Percentiles rank a stretch among this genome's conserved stretches.
These are phyloP conservation scores for Onychostruthus taczanowskii DNA, from an alignment of 2,113 vertebrate species.

Conservation along the genomic window DNA sequence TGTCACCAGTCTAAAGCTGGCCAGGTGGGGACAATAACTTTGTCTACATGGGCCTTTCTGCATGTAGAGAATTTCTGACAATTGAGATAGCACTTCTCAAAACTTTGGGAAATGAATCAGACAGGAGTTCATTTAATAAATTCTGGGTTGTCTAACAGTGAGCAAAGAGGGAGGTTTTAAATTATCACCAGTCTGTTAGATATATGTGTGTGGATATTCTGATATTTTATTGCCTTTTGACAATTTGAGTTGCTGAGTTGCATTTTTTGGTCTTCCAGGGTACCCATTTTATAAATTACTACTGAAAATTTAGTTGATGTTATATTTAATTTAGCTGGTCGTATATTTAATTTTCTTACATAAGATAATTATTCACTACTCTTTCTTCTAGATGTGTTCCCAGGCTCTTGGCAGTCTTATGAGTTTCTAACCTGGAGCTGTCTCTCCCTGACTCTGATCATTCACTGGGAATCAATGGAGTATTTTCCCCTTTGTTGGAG, in stretches of 20 bases:
- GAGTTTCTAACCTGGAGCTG: neutral
- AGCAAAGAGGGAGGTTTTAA: neutral
- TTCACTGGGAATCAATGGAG: neutral
- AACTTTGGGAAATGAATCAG: neutral
- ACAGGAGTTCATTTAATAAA: neutral
- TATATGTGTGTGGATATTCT: neutral
- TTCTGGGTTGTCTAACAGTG: neutral
- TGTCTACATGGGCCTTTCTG: no score
- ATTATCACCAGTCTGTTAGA: neutral
- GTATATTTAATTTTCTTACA: neutral
- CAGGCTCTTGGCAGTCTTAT: neutral
- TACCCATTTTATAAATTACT: neutral
- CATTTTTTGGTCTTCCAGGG: neutral
- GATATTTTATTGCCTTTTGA: neutral
- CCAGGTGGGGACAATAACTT: neutral
- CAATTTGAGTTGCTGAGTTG: neutral
- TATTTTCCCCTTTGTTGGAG: neutral
- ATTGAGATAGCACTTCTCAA: neutral
- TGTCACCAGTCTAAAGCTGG: neutral
- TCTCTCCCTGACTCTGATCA: neutral
- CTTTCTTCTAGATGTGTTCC: neutral
- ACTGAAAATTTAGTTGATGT: neutral
- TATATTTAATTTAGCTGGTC: neutral
- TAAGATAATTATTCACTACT: neutral
- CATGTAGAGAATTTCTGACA: neutral